Conservation (phyloP, 2,113 vertebrate species). For the Melanerpes formicivorus region DNA sequence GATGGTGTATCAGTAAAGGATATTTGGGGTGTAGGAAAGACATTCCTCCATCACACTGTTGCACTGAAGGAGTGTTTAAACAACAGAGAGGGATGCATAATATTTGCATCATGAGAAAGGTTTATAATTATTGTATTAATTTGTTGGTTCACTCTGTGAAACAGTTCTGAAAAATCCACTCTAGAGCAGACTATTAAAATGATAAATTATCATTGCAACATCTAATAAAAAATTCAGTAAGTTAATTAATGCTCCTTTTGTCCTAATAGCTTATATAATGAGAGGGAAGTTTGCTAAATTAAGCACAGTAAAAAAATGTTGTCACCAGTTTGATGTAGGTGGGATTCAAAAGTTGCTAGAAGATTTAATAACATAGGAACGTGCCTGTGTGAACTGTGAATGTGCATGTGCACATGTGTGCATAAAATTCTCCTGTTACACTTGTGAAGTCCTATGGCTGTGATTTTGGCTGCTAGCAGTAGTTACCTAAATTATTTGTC, state of each 20-base stretch:
- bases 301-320: conserved; percentile 37
- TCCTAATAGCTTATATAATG: conserved; percentile 63
- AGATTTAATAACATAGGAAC: conserved; percentile 41
- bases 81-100: conserved; percentile 1
- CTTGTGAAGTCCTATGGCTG: conserved; percentile 15
- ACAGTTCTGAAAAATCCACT: conserved; percentile 48
- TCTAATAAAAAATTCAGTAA: conserved; percentile 68
- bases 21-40: background rate
- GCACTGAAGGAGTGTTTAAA: conserved; percentile 52
- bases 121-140: conserved; percentile 57
- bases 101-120: conserved; percentile 32
- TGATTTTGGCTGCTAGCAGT: conserved; percentile 48
- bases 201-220: conserved; percentile 64
- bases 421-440: conserved; percentile 43
- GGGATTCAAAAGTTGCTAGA: conserved; percentile 10
- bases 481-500: conserved; percentile 70
- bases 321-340: conserved; percentile 30
- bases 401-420: background rate
- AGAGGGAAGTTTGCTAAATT: conserved; percentile 66
- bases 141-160: conserved; percentile 58
- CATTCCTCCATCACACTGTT: background rate
- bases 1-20: background rate
- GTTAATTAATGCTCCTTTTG: conserved; percentile 73
- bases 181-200: conserved; percentile 66
- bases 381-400: background rate